Conservation (phyloP, 1,140 invertebrate species). For the Cotesia glomerata region DNA sequence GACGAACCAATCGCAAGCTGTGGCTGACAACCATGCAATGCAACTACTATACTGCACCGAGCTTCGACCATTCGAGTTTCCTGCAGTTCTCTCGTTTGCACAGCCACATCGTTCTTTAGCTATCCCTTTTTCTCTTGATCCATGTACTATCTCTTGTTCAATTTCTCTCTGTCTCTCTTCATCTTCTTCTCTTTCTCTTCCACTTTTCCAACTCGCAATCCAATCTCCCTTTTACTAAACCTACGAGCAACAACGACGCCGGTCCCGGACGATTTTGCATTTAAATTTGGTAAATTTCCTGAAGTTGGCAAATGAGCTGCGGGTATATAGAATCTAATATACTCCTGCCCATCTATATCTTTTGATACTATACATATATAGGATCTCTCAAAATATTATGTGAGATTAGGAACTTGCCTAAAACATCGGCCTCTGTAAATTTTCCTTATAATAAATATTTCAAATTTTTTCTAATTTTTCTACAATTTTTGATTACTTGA, state of each 20-base stretch:
- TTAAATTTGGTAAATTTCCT: slow-evolving; percentile 62
- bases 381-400: slow-evolving; percentile 46
- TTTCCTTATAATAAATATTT: no score
- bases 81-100: slow-evolving; percentile 38
- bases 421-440: no score
- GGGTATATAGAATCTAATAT: slow-evolving; percentile 54
- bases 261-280: slow-evolving; percentile 57
- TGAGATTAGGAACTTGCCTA: no score
- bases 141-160: slow-evolving; percentile 15
- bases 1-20: slow-evolving; percentile 54
- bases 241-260: slow-evolving; percentile 18
- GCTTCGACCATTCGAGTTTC: slow-evolving; percentile 56
- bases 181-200: slow-evolving; percentile 27
- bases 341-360: slow-evolving; percentile 34
- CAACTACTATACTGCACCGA: slow-evolving; percentile 54
- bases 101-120: slow-evolving; percentile 15
- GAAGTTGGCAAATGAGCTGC: slow-evolving; percentile 61
- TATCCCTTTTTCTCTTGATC: slow-evolving; percentile 10
- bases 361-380: slow-evolving; percentile 47
- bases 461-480: no score
- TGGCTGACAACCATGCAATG: slow-evolving; percentile 50
- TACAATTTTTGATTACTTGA: no score
- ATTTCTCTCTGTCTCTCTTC: not conserved
- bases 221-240: slow-evolving; percentile 30
- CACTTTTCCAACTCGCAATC: slow-evolving; percentile 33